Base-by-base conservation (phyloP, 2,888 invertebrate species). In the Tanypteryx hageni region DNA sequence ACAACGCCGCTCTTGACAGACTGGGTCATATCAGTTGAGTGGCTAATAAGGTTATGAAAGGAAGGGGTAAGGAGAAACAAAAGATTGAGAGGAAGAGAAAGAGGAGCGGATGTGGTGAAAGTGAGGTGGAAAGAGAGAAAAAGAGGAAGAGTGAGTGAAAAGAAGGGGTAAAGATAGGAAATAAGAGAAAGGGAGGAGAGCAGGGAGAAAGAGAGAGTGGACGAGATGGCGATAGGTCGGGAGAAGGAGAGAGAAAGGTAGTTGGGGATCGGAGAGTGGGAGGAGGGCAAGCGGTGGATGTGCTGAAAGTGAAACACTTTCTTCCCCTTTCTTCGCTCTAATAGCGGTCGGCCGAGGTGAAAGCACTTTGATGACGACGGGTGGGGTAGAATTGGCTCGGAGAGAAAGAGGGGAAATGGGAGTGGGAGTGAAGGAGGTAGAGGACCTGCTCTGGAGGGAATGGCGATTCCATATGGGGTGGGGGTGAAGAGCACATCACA, bases 241-340 rank as follows among this genome's bases (percentile, higher is more conserved):
- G 44, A 44, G 44, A 44, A 14, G 10, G 18, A 44, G 44, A 16
- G 22, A 14, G 16, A 31, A 18, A 31, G 18, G 83, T 18, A 44
- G 44, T 44, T 44, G 10, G 14, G 22, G 7, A 31, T 14, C 14
- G 14, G 14, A 13, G 31, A 18, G 59, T 22, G 31, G 59, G 86
- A 86, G 27, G 59, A 7, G 59, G 18, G 11, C 11, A n/a, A 85
- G 31, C 13, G 58, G 22, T 58, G 27, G 18, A 61, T 68, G 31
- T 27, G 61, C 44, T 56, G 89, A 89, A 61, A 89, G 89, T 64
- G 89, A 89, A 89, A 89, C 89, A 44, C 64, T 83, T 83, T 85
- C 83, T 83, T 86, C 59, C 86, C 59, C n/a, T 59, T 86, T 86
- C 89, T 86, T 86, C 61, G 64, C 89, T 89, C 89, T 61, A 44